These are phyloP conservation scores for Pocillopora grandis DNA, from an alignment of 92 coral and sea anemone species.

Conservation along the genomic window DNA sequence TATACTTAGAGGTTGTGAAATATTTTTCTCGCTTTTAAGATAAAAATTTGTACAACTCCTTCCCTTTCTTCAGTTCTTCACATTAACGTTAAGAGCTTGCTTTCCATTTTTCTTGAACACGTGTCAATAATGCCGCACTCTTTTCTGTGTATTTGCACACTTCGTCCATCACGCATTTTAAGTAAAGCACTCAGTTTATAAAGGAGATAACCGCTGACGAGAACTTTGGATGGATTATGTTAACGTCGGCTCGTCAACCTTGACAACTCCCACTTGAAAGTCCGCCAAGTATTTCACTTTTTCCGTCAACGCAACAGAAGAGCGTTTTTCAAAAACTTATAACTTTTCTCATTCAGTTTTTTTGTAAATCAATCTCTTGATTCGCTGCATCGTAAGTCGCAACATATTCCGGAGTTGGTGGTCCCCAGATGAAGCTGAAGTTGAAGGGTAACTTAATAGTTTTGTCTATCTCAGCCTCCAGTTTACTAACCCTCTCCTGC, in stretches of 20 bases:
- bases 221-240: too few relatives aligned
- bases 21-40: constrained; percentile 53
- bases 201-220: too few relatives aligned
- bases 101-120: constrained; percentile 50
- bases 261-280: too few relatives aligned
- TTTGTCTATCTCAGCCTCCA: constrained; percentile 53
- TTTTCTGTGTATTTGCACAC: constrained; percentile 36
- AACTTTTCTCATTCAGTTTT: too few relatives aligned
- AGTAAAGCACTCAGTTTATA: background rate
- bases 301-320: too few relatives aligned
- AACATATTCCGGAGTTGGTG: constrained; percentile 20
- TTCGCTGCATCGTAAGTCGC: background rate
- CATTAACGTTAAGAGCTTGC: constrained; percentile 36
- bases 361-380: constrained; percentile 24
- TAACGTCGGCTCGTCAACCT: too few relatives aligned
- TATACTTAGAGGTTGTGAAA: constrained; percentile 60
- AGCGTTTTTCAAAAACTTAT: too few relatives aligned
- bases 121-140: constrained; percentile 39
- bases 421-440: constrained; percentile 17
- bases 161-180: constrained; percentile 42
- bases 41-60: constrained; percentile 28
- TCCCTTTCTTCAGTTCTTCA: constrained; percentile 42
- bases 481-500: constrained; percentile 53
- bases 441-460: constrained; percentile 14
- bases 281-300: too few relatives aligned